Evolutionary conservation across 1,140 invertebrate genomes (phyloP).

Genomic region (Xylocopa sonorina): DNA sequence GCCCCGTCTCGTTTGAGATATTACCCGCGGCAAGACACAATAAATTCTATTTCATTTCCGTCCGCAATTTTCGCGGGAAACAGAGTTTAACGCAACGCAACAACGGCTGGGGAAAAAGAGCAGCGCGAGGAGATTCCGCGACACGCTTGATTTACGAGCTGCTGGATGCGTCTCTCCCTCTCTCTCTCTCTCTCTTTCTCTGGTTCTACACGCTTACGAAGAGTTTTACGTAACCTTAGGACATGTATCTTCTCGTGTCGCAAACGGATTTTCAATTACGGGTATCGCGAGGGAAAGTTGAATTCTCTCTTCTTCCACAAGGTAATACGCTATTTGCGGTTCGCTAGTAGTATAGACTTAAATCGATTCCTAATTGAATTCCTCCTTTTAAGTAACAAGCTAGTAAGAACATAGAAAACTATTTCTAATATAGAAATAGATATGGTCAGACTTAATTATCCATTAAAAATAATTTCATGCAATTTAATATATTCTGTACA

Average conservation of each 20-base stretch:
- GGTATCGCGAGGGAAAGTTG: background rate
- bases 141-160: slow-evolving; percentile 21
- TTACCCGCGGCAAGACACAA: slow-evolving; percentile 34
- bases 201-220: background rate
- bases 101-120: background rate
- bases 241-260: background rate
- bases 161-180: background rate
- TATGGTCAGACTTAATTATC: too few relatives aligned
- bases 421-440: too few relatives aligned
- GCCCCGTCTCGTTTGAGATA: slow-evolving; percentile 16
- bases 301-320: too few relatives aligned
- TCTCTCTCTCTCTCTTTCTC: too few relatives aligned
- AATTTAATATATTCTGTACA: too few relatives aligned
- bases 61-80: slow-evolving; percentile 22
- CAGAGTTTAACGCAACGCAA: background rate
- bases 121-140: background rate
- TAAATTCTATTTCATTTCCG: slow-evolving; percentile 53
- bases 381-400: too few relatives aligned
- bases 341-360: too few relatives aligned
- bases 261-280: background rate
- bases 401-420: too few relatives aligned
- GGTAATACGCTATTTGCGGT: too few relatives aligned
- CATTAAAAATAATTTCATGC: too few relatives aligned
- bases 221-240: background rate
- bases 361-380: too few relatives aligned